A percentile compares a stretch with the other conserved stretches of the same genome.
phyloP scores from a whole-genome alignment of 2,113 vertebrate species.

The Austrofundulus limnaeus region DNA sequence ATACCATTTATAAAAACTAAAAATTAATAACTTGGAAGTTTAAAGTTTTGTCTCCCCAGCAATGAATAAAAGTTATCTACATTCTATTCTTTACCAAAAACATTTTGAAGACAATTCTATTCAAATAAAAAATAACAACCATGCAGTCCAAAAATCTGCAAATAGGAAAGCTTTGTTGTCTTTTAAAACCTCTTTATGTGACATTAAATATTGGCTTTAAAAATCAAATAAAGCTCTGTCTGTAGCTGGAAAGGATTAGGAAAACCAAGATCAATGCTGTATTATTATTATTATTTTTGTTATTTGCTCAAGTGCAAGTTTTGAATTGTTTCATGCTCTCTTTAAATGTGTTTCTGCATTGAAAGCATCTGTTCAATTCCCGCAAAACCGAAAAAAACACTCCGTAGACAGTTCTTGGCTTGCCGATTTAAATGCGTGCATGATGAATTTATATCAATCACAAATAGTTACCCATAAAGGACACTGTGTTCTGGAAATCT shows the following conservation, averaged over 20 bases:
- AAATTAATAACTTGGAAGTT: constrained; percentile 10
- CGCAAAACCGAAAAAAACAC: constrained; percentile 14
- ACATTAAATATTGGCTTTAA: constrained; percentile 46
- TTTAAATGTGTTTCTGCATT: constrained; percentile 8
- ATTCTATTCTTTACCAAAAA: too few relatives aligned
- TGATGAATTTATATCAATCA: constrained; percentile 6
- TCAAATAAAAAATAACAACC: too few relatives aligned
- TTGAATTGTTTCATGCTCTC: constrained; percentile 24
- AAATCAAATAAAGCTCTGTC: constrained; percentile 40
- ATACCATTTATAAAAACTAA: background rate
- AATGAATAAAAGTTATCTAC: too few relatives aligned
- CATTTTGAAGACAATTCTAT: too few relatives aligned
- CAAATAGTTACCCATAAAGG: constrained; percentile 14
- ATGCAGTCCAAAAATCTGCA: constrained; percentile 14
- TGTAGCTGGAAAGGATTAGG: constrained; percentile 46
- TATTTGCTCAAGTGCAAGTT: constrained; percentile 34
- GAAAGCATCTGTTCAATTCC: constrained; percentile 14
- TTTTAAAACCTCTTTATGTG: constrained; percentile 39
- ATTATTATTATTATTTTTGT: constrained; percentile 34
- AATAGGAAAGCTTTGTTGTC: constrained; percentile 39
- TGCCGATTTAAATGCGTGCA: background rate
- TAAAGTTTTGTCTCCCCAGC: too few relatives aligned
- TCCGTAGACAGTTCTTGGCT: background rate
- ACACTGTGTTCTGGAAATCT: constrained; percentile 4
- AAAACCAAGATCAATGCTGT: constrained; percentile 33